Evolutionary conservation across 2,888 invertebrate species (phyloP).

Genomic region (Petrolisthes cinctipes): DNA sequence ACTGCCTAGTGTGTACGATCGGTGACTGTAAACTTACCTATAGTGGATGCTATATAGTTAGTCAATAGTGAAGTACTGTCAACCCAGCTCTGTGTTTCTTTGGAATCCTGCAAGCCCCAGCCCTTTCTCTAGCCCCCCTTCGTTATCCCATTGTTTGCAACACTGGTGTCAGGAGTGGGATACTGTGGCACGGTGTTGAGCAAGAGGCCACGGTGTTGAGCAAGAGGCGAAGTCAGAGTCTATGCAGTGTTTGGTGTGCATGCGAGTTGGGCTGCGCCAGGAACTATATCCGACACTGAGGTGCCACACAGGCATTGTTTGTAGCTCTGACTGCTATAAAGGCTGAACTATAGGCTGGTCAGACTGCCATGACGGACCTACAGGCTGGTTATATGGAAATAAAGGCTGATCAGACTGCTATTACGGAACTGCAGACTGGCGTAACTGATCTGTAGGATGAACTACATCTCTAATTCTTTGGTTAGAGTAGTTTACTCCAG

Average conservation of each 20-base stretch:
- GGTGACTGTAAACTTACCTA: no score
- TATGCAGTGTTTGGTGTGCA: conserved; percentile 1
- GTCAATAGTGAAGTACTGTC: no score
- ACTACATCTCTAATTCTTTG: background rate
- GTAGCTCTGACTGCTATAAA: background rate
- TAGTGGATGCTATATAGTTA: no score
- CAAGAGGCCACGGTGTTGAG: background rate
- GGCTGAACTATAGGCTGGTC: background rate
- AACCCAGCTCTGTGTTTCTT: no score
- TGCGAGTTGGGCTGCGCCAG: background rate
- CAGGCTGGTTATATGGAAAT: no score
- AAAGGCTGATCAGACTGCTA: no score
- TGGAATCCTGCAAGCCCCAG: no score
- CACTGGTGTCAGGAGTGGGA: conserved; percentile 8
- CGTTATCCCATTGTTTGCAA: background rate
- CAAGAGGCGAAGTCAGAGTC: background rate
- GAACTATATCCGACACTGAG: background rate
- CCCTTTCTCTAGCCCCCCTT: no score
- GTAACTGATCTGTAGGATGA: background rate
- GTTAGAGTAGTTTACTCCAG: background rate
- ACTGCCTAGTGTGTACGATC: no score
- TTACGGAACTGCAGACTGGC: no score
- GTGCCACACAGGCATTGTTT: background rate
- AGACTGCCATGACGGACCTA: background rate
- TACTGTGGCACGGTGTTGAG: background rate